Conservation (phyloP, 2,797 vertebrate species). For the Cephalopachus bancanus region DNA sequence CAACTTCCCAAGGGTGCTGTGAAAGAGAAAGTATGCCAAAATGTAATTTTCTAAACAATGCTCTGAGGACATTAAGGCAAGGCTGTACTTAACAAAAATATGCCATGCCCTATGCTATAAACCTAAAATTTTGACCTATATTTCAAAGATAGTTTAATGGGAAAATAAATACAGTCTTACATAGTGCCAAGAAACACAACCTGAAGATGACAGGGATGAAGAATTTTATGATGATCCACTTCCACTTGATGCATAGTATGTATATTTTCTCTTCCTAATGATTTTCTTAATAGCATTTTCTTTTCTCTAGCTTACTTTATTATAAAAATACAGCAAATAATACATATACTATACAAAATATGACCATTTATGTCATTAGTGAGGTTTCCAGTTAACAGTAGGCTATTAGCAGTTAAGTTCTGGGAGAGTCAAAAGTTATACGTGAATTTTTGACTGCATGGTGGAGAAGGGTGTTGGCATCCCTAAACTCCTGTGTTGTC, state of each 20-base stretch:
- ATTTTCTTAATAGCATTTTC: neutral
- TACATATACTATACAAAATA: neutral
- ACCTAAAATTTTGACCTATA: constrained; percentile 63
- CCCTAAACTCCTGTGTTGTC: neutral
- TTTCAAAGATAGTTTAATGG: constrained; percentile 65
- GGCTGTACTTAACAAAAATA: constrained; percentile 61
- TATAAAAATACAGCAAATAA: neutral
- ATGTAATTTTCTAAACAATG: constrained; percentile 78
- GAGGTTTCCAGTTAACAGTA: neutral
- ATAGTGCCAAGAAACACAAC: neutral
- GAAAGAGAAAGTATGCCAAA: constrained; percentile 59
- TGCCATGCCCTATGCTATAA: constrained; percentile 37
- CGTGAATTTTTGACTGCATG: neutral
- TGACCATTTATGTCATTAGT: neutral
- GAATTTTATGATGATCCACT: neutral
- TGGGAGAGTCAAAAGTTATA: neutral
- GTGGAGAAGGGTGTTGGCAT: too few species aligned
- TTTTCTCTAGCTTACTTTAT: neutral
- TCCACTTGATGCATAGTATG: neutral
- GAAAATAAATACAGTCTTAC: neutral
- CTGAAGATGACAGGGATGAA: neutral
- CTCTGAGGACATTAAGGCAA: constrained; percentile 60
- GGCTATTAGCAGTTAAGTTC: neutral
- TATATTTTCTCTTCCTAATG: neutral
- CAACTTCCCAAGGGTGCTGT: constrained; percentile 38